Evolutionary conservation across 1,140 invertebrate species (phyloP), one percentile per base, ranked within the genome.

Genomic region (Cyphomyrmex costatus): DNA sequence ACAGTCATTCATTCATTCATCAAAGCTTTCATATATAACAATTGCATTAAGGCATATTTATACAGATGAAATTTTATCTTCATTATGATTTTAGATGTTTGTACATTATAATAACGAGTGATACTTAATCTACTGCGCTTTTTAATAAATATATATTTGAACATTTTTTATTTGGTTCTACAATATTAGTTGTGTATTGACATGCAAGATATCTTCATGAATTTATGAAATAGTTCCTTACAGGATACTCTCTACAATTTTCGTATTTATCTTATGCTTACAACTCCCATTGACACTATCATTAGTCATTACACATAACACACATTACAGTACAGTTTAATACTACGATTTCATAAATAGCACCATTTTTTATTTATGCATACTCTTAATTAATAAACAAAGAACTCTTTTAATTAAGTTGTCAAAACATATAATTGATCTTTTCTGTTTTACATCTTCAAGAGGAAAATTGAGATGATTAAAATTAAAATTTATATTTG

Each of bases 301-400:
- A n/a, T 80, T 68, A 36, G 3, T 71, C 46, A n/a, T 80, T 68
- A 36, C 16, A 42, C 21, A 21, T 46, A 27, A 14, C n/a, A 42
- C 33, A 19, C 30, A 8, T 30, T 56, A 19, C 33, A 78, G 56
- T 82, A 86, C 4, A 24, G 21, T 83, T 58, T 86, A 91, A 88
- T 88, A 91, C 88, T 91, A 91, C 78, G 30, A 82, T 84, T 82
- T 5, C 92, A 92, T 92, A 92, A 92, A 92, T 92, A 92, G 90
- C 88, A 92, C 84, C 79, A 30, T 60, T 83, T n/a, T 66, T 79
- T 71, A 12, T n/a, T 80, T 53, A 46, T 65, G 33, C 51, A 33
- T 19, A 46, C 33, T 27, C n/a, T n/a, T n/a, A n/a, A n/a, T n/a
- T n/a, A n/a, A n/a, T n/a, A n/a, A n/a, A n/a, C n/a, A n/a, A n/a